Base-by-base conservation (phyloP, 2,797 vertebrate genomes). In the Sardinella longiceps region DNA sequence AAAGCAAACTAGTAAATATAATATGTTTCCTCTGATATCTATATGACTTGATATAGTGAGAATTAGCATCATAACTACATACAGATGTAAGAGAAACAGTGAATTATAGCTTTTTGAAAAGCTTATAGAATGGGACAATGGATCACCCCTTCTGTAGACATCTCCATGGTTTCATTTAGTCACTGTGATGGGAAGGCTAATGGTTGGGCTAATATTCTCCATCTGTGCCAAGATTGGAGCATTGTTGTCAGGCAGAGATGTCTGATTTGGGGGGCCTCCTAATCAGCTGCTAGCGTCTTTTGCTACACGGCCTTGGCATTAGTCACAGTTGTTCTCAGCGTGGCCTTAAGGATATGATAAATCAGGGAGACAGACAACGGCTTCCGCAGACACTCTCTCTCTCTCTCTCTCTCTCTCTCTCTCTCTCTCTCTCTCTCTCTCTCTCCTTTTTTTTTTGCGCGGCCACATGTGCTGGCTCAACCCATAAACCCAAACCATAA, bases 401-500 rank as follows among this genome's bases (percentile, higher is more conserved):
- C 12, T 45, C 43, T 48, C 12, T 48, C 12, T 43, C 5, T n/a
- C 12, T 9, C 12, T 48, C 12, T 48, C 12, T 48, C 12, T 45
- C 43, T 48, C 12, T 48, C 12, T 43, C 12, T 9, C 12, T 48
- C 12, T 48, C 12, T 48, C 12, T 45, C 43, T 48, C 12, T 48
- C 12, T 43, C 5, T n/a, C n/a, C n/a, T n/a, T n/a, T n/a, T 70
- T 74, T 63, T 80, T 51, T 66, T 6, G 48, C 45, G 43, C 28
- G 80, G 81, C 85, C 80, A 28, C 30, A 70, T 33, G 23, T 80
- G 45, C 60, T 85, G 82, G 82, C 82, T 84, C 86, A 85, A 81
- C 80, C 82, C 50, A 56, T 39, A 88, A 81, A 63, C 63, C 86
- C 81, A 82, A 77, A 48, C 86, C 48, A 81, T 86, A 87, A 88